Evolutionary conservation across 2,888 invertebrate species (phyloP).

Genomic region (Bimastos eiseni): DNA sequence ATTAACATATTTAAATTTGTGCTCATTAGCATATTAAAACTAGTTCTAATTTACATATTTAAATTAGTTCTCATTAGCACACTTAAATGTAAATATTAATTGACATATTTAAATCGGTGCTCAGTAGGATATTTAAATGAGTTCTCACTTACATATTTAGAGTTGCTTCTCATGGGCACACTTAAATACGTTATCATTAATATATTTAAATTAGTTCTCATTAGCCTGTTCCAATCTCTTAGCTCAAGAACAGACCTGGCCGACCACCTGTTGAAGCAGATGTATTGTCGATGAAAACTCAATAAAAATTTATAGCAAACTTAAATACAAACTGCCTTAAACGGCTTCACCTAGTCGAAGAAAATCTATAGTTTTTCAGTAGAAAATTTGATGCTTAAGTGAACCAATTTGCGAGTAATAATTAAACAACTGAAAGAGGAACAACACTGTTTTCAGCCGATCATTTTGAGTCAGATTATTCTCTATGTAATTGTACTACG

Average conservation of each 20-base stretch:
- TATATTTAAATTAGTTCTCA: too few species aligned
- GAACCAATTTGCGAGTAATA: not conserved
- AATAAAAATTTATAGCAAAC: not conserved
- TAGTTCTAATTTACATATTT: not conserved
- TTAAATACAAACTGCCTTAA: not conserved
- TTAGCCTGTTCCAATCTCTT: too few species aligned
- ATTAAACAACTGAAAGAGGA: not conserved
- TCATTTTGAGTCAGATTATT: not conserved
- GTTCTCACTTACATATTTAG: not conserved
- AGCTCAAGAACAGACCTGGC: not conserved
- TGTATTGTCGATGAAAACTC: not conserved
- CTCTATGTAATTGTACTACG: too few species aligned
- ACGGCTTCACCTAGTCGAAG: not conserved
- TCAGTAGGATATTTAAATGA: too few species aligned
- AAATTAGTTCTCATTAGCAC: not conserved
- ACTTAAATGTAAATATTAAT: too few species aligned
- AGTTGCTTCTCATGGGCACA: not conserved
- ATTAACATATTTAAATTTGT: too few species aligned
- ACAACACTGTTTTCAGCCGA: not conserved
- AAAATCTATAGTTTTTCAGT: not conserved
- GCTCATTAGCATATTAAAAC: too few species aligned
- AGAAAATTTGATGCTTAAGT: not conserved
- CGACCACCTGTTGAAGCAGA: not conserved
- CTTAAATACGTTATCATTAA: too few species aligned
- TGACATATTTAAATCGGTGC: too few species aligned